Percentiles rank a stretch among this genome's conserved stretches.
Evolutionary conservation across 1,140 invertebrate species (phyloP).

Genomic region (Drosophila takahashii): DNA sequence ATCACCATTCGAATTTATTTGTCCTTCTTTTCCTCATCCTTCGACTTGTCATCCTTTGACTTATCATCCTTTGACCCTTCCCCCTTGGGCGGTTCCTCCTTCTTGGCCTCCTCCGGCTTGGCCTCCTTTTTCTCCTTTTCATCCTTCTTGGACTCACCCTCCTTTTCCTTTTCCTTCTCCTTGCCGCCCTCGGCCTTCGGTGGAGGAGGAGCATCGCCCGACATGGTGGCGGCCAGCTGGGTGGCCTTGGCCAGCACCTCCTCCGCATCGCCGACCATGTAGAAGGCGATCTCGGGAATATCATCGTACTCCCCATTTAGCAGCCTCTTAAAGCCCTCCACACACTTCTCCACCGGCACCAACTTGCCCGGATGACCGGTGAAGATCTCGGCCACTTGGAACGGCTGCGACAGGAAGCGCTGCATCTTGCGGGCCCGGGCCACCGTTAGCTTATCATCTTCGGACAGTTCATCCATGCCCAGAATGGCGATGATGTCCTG

Average conservation of each 20-base stretch:
- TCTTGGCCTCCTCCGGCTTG: constrained; percentile 9
- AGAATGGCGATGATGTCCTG: constrained; percentile 94
- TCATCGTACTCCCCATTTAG: constrained; percentile 91
- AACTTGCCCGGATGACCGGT: constrained; percentile 88
- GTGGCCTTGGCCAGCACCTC: constrained; percentile 92
- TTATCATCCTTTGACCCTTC: constrained; percentile 10
- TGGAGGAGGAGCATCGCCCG: neutral
- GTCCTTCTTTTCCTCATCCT: constrained; percentile 20
- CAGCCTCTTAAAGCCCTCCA: constrained; percentile 85
- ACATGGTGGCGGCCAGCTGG: constrained; percentile 86
- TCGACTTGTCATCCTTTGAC: constrained; percentile 18
- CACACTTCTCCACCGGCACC: constrained; percentile 87
- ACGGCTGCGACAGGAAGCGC: constrained; percentile 93
- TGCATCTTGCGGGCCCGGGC: constrained; percentile 93
- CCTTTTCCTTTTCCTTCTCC: constrained; percentile 17
- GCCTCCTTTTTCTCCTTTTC: constrained; percentile 3
- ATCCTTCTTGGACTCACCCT: constrained; percentile 11
- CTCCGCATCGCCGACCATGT: constrained; percentile 94
- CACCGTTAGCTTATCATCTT: constrained; percentile 94
- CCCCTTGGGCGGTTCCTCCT: neutral
- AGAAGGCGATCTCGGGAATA: constrained; percentile 94
- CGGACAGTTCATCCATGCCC: constrained; percentile 94
- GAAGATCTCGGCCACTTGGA: constrained; percentile 91
- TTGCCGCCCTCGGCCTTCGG: neutral
- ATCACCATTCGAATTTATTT: neutral